Evolutionary conservation across 1,140 invertebrate species (phyloP).

Genomic region (roundworm (Caenorhabditis elegans)): WBcel235 BX284605.5:12165501-12166000

Average conservation of each 20-base stretch:
- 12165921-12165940: slow-evolving; percentile 1
- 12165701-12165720: slow-evolving; percentile 7
- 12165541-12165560: neutral
- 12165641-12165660: slow-evolving; percentile 4
- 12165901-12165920: slow-evolving; percentile 15
- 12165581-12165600: slow-evolving; percentile 12
- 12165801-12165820: too few species aligned
- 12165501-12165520: neutral
- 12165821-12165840: too few species aligned
- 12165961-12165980: neutral
- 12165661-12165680: slow-evolving; percentile 17
- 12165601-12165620: slow-evolving; percentile 6
- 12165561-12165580: neutral
- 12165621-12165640: slow-evolving; percentile 14
- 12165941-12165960: slow-evolving; percentile 5
- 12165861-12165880: neutral
- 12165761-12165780: too few species aligned
- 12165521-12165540: neutral
- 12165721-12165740: neutral
- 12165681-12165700: slow-evolving; percentile 1
- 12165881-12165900: neutral
- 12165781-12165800: too few species aligned
- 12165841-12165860: neutral
- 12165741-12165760: too few species aligned
- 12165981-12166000: slow-evolving; percentile 12